Evolutionary conservation across 2,888 invertebrate species (phyloP), one percentile per base, ranked within the genome.

Genomic region (Cephonodes hylas): DNA sequence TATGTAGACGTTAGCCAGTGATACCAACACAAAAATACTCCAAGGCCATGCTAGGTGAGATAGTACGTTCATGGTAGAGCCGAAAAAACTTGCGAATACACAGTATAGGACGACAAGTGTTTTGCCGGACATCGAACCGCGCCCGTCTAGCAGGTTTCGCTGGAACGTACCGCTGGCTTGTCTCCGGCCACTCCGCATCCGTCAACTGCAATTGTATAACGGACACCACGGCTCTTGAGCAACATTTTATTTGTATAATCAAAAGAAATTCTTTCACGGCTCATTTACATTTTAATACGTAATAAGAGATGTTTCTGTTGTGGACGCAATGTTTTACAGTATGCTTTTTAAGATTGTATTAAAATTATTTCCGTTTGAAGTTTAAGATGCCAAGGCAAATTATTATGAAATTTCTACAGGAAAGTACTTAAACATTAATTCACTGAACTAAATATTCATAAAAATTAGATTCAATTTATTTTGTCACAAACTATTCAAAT

Each of bases 131-230:
- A 75, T 82, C 87, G 88, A 86, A 88, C 88, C 80, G 76, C 80
- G 82, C 81, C 73, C 73, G 83, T 74, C 74, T 81, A 79, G 85
- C 88, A 83, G 87, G 87, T 88, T 84, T 80, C 73, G 74, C 77
- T 69, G 70, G 76, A 70, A 71, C 69, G 67, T 62, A 67, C 58
- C 58, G 31, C 45, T 62, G 38, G 31, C 66, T 61, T 58, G 67
- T 68, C 71, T 70, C 72, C 68, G 70, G 65, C 74, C 73, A 73
- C 78, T 76, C 68, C 74, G 74, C 81, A 80, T 81, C 80, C 80
- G 76, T 85, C 85, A 80, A 80, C 70, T 80, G 78, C 81, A 82
- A 84, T 86, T 84, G 85, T 80, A 81, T 84, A 85, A 85, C 80
- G 73, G 79, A 74, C 73, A 70, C 75, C 67, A 65, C 62, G 62